A percentile compares a stretch with the other conserved stretches of the same genome.
These are phyloP conservation scores for Agrypnus murinus DNA, from an alignment of 2,888 invertebrate species.

Conservation along the genomic window DNA sequence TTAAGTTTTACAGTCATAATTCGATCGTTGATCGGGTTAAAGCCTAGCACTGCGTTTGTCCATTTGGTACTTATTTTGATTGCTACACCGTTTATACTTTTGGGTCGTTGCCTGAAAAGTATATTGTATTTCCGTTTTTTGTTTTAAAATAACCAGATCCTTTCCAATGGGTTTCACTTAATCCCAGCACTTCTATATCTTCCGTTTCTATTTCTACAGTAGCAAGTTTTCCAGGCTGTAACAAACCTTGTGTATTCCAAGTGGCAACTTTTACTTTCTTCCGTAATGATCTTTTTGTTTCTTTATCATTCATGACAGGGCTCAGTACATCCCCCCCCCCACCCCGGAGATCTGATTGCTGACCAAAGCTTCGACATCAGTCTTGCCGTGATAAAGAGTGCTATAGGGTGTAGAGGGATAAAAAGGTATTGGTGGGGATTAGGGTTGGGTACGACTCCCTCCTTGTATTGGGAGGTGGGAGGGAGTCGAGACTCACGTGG, in stretches of 20 bases:
- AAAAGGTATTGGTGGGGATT: too few species aligned
- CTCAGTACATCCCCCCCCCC: slow-evolving; percentile 16
- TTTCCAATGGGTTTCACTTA: slow-evolving; percentile 7
- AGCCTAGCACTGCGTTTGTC: too few species aligned
- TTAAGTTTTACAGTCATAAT: slow-evolving; percentile 7
- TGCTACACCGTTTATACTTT: slow-evolving; percentile 6
- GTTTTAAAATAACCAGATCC: background rate
- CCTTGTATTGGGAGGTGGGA: too few species aligned
- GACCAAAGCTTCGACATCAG: too few species aligned
- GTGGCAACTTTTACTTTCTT: slow-evolving; percentile 9
- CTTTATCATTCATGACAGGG: background rate
- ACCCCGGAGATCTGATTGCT: slow-evolving; percentile 12
- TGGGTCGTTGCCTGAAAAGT: background rate
- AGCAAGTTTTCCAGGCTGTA: background rate
- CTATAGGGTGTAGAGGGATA: too few species aligned
- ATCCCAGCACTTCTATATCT: background rate
- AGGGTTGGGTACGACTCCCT: too few species aligned
- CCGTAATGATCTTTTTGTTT: too few species aligned
- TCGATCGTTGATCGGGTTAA: slow-evolving; percentile 5
- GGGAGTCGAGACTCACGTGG: too few species aligned
- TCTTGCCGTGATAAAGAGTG: too few species aligned
- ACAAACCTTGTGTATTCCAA: background rate
- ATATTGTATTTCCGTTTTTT: slow-evolving; percentile 2
- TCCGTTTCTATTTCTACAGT: background rate
- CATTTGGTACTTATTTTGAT: background rate